Evolutionary conservation across 2,797 vertebrate species (phyloP).

Genomic region (Chanos chanos): DNA sequence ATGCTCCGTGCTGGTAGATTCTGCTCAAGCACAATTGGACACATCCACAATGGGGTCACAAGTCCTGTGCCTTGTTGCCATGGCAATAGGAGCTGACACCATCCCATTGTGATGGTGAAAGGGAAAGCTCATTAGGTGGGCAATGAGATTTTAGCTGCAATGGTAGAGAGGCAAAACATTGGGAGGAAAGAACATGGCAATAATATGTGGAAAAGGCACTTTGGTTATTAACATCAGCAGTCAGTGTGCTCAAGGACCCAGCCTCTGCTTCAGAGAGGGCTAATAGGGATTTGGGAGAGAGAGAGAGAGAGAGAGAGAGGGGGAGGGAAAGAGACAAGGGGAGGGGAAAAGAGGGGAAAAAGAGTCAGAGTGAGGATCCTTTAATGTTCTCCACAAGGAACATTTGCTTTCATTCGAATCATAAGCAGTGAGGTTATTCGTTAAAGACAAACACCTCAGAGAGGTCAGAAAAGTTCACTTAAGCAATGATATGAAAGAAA

Average conservation of each 20-base stretch:
- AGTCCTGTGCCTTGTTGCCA: conserved; percentile 73
- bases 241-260: conserved; percentile 46
- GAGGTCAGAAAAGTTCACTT: background rate
- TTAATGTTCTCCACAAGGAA: conserved; percentile 39
- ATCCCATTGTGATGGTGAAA: conserved; percentile 53
- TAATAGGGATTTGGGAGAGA: background rate
- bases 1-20: conserved; percentile 49
- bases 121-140: conserved; percentile 27
- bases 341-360: background rate
- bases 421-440: conserved; percentile 41
- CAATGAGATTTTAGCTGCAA: conserved; percentile 40
- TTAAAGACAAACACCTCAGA: background rate
- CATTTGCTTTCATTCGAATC: conserved; percentile 41
- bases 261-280: conserved; percentile 6
- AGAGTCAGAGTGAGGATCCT: conserved; percentile 30
- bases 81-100: conserved; percentile 69
- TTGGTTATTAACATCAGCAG: conserved; percentile 39
- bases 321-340: background rate
- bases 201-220: conserved; percentile 24
- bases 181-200: background rate
- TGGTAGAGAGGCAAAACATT: conserved; percentile 16
- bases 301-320: background rate
- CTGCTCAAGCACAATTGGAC: conserved; percentile 64
- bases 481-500: conserved; percentile 25
- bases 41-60: conserved; percentile 59